These are phyloP conservation scores for Lutraria lutraria DNA, from an alignment of 2,888 invertebrate genomes.

Conservation along the genomic window DNA sequence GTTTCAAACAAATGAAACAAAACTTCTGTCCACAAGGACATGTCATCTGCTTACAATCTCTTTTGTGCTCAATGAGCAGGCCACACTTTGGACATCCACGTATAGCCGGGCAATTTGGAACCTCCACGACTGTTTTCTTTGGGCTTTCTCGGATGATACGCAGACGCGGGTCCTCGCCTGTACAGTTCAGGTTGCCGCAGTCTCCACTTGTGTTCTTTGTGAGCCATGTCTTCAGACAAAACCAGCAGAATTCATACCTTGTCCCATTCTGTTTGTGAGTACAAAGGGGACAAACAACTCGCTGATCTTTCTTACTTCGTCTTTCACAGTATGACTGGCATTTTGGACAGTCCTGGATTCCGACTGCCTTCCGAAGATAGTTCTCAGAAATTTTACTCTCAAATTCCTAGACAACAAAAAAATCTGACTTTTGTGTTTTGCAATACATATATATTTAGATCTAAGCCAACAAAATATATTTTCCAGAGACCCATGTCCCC, in stretches of 20 bases:
- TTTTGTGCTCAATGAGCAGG: conserved; percentile 69
- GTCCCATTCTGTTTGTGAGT: conserved; percentile 39
- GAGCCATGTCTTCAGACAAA: conserved; percentile 66
- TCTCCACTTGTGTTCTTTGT: conserved; percentile 19
- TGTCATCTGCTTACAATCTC: conserved; percentile 71
- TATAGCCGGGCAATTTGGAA: conserved; percentile 67
- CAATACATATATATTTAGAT: too few relatives aligned
- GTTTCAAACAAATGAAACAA: conserved; percentile 74
- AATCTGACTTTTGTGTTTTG: background rate
- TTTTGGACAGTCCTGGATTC: conserved; percentile 70
- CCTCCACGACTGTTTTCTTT: conserved; percentile 65
- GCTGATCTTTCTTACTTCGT: conserved; percentile 49
- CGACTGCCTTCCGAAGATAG: conserved; percentile 63
- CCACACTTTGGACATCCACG: conserved; percentile 74
- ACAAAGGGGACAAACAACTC: conserved; percentile 71
- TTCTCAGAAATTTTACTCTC: conserved; percentile 71
- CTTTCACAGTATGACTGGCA: conserved; percentile 65
- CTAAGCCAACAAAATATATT: too few relatives aligned
- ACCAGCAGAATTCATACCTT: conserved; percentile 73
- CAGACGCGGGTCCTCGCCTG: conserved; percentile 66
- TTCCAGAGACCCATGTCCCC: too few relatives aligned
- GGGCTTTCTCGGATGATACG: conserved; percentile 59
- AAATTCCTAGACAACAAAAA: conserved; percentile 51
- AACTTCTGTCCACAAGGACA: conserved; percentile 73
- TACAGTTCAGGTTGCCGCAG: conserved; percentile 70